phyloP scores from a whole-genome alignment of 2,888 invertebrate species.

The Acleris sparsana region DNA sequence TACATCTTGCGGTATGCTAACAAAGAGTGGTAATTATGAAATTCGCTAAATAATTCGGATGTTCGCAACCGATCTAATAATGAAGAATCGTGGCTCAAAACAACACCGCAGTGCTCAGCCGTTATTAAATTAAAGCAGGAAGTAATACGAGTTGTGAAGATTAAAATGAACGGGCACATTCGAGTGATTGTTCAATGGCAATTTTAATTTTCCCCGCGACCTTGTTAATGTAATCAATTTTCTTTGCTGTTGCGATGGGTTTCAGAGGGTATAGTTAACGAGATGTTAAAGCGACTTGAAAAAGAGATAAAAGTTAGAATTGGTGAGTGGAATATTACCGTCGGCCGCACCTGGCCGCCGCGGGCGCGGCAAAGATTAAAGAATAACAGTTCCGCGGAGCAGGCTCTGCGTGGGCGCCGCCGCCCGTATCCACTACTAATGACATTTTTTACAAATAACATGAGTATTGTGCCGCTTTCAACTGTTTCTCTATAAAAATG shows the following conservation, averaged over 20 bases:
- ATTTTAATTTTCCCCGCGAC: constrained; percentile 44
- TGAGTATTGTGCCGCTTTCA: not conserved
- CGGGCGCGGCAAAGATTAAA: constrained; percentile 26
- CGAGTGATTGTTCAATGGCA: constrained; percentile 13
- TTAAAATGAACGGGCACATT: constrained; percentile 15
- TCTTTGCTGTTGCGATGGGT: constrained; percentile 42
- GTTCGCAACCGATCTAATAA: constrained; percentile 26
- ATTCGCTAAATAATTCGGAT: constrained; percentile 25
- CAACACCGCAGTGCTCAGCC: constrained; percentile 12
- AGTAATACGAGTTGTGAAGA: constrained; percentile 8
- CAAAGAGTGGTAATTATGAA: constrained; percentile 28
- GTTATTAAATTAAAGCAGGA: constrained; percentile 12
- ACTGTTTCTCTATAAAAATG: too few relatives aligned
- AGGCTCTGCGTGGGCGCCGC: too few relatives aligned
- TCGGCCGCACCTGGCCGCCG: constrained; percentile 1
- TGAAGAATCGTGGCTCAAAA: constrained; percentile 18
- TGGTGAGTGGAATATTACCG: constrained; percentile 19
- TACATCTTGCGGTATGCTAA: constrained; percentile 18
- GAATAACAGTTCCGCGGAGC: constrained; percentile 25
- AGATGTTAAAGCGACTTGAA: constrained; percentile 52
- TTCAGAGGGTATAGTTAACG: constrained; percentile 49
- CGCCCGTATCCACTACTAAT: too few relatives aligned
- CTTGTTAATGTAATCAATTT: constrained; percentile 50
- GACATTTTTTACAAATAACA: not conserved
- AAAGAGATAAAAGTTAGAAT: constrained; percentile 45